Percentiles rank a stretch among this genome's conserved stretches.
Conservation (phyloP, 2,797 vertebrate genomes). For the Petrocephalus schoutedeni region DNA sequence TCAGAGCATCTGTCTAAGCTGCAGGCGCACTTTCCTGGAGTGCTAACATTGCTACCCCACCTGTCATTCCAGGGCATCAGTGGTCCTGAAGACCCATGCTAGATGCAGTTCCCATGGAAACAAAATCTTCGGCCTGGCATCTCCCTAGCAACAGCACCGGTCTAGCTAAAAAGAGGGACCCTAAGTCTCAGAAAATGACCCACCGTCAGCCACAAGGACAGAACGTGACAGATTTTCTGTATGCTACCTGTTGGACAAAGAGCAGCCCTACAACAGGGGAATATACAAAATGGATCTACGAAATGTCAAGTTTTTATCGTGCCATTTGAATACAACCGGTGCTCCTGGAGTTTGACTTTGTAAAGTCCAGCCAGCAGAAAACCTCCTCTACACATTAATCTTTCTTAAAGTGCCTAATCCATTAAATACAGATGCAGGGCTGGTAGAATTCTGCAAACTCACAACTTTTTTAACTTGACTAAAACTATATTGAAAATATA, state of each 20-base stretch:
- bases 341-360: background rate
- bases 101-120: constrained; percentile 36
- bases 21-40: background rate
- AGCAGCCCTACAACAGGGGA: background rate
- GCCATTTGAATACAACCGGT: background rate
- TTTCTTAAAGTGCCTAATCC: background rate
- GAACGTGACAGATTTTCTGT: background rate
- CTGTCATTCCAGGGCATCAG: constrained; percentile 55
- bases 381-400: background rate
- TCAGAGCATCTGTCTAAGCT: background rate
- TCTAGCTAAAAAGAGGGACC: constrained; percentile 18
- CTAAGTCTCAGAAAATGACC: constrained; percentile 29
- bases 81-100: constrained; percentile 56
- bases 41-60: background rate
- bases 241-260: background rate
- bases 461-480: background rate
- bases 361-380: background rate
- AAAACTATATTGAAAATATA: background rate
- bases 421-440: background rate
- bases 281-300: background rate
- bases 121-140: constrained; percentile 30
- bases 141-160: constrained; percentile 30
- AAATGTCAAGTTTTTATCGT: background rate
- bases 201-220: background rate
- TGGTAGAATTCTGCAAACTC: background rate